Percentiles rank a stretch among this genome's conserved stretches.
These are phyloP conservation scores for Florisuga fusca DNA, from an alignment of 2,797 vertebrate genomes.

Conservation along the genomic window DNA sequence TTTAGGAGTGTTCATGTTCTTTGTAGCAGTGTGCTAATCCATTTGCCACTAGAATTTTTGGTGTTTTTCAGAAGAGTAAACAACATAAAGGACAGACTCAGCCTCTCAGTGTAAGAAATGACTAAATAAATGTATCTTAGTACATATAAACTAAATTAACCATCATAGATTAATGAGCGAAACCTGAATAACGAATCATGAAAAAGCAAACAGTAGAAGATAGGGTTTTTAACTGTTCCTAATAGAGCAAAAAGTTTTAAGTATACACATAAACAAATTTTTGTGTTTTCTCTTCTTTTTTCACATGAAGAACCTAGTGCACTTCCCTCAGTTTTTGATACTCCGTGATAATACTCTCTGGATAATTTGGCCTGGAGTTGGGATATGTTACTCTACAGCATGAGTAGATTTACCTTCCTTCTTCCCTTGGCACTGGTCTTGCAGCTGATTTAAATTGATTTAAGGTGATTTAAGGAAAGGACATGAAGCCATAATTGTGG, in stretches of 20 bases:
- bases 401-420: not conserved
- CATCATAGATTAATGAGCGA: not conserved
- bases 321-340: not conserved
- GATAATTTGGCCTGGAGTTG: not conserved
- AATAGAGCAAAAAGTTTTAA: not conserved
- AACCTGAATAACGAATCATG: not conserved
- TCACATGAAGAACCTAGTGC: not conserved
- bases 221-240: not conserved
- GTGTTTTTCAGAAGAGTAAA: not conserved
- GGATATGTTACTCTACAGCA: fast-evolving
- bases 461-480: not conserved
- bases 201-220: not conserved
- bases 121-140: constrained; percentile 9
- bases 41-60: not conserved
- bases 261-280: not conserved
- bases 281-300: not conserved
- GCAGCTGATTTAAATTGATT: not conserved
- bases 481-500: not conserved
- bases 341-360: not conserved
- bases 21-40: not conserved
- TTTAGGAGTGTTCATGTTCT: not conserved
- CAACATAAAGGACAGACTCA: constrained; percentile 20
- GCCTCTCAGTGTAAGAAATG: not conserved
- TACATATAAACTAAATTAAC: constrained; percentile 19
- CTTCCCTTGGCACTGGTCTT: no score